A percentile compares a stretch with the other conserved stretches of the same genome.
Evolutionary conservation across 1,140 invertebrate genomes (phyloP).

Genomic region (Drosophila funebris): DNA sequence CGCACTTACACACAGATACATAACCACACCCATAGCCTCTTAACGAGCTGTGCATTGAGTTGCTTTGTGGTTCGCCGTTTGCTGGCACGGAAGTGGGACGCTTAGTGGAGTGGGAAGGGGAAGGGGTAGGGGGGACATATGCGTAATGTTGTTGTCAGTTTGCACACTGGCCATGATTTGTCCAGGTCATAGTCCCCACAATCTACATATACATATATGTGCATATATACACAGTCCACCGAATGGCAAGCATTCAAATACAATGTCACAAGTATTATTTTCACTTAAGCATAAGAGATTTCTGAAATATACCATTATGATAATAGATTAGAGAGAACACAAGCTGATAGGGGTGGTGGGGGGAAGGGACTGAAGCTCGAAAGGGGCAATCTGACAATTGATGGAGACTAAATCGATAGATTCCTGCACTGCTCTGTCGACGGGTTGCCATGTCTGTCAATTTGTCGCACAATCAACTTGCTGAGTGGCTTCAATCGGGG

Average conservation of each 20-base stretch:
- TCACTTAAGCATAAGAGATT: conserved; percentile 8
- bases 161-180: conserved; percentile 3
- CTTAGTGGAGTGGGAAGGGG: too few relatives aligned
- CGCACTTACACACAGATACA: neutral
- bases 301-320: conserved; percentile 9
- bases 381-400: neutral
- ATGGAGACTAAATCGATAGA: neutral
- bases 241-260: neutral
- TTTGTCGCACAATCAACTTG: conserved; percentile 48
- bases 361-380: neutral
- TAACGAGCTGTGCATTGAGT: conserved; percentile 38
- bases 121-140: too few relatives aligned
- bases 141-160: conserved; percentile 46
- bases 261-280: conserved; percentile 24
- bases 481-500: conserved; percentile 28
- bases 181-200: neutral
- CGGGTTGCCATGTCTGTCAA: conserved; percentile 24
- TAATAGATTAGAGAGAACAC: conserved; percentile 5
- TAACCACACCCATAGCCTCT: conserved; percentile 1
- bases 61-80: conserved; percentile 28
- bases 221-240: neutral
- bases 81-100: too few relatives aligned
- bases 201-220: too few relatives aligned
- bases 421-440: neutral
- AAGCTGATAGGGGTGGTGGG: neutral